Evolutionary conservation across 2,113 vertebrate species (phyloP), one percentile per base, ranked within the genome.

Genomic region (Nothoprocta perdicaria): DNA sequence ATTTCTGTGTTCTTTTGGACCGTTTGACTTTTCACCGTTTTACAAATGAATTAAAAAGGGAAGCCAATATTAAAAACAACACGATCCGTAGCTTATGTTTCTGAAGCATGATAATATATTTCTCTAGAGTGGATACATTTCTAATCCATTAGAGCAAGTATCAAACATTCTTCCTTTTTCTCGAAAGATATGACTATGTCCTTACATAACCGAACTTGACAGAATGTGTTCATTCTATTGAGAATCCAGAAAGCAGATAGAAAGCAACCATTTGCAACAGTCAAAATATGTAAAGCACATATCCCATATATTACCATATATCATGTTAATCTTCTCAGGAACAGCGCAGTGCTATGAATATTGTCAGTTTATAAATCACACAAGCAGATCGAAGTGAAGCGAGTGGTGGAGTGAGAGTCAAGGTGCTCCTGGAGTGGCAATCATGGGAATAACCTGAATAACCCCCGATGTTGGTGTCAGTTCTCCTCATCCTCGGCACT

Each of bases 231-330:
- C 13, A 24, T 86, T 90, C 58, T 52, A 22, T 4, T 61, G 26
- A 81, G 29, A 65, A 45, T 63, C n/a, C 6, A 81, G 74, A 87
- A 90, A 72, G 14, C 41, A 52, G 33, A 78, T 86, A 91, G 35
- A 92, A 91, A 58, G 48, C 48, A 84, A 69, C 38, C 53, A 82
- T 87, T 94, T 84, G 58, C 69, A 81, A 17, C 62, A 65, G 50
- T 72, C 71, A 82, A 76, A 86, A 76, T 84, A 82, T 60, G 58
- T 66, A 62, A 95, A 93, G 53, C 6, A 69, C 80, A 6, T 33
- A 45, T 90, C 62, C 43, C 53, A 55, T 88, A 65, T 75, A 84
- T 93, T 91, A 75, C 33, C 65, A 80, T 90, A 46, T 57, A 92
- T 81, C 66, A 58, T 79, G 35, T 53, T 60, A 88, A 0, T 79